Evolutionary conservation across 2,113 vertebrate genomes (phyloP), one percentile per base, ranked within the genome.

Genomic region (Acrocephalus kingi): DNA sequence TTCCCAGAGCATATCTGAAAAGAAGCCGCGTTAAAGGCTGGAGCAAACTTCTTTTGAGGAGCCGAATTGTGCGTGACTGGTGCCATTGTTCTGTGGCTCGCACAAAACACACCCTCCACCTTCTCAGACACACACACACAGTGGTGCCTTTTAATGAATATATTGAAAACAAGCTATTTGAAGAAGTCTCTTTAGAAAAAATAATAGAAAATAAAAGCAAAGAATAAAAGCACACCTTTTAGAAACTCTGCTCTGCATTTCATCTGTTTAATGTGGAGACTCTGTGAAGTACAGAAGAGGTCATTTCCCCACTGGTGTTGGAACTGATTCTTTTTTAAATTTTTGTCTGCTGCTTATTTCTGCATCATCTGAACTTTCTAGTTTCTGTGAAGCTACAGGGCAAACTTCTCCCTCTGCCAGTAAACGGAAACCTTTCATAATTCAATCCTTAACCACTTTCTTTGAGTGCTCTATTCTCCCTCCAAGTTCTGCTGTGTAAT

Each of bases 11-110:
- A 35, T 7, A 33, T 24, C n/a, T 6, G 4, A 82, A 84, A 90
- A 61, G 15, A 31, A 68, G 33, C 9, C 2, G 2, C 11, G 23
- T 35, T 62, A 54, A 54, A 71, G 23, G 27, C 43, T 59, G 20
- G n/a, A 86, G 51, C 55, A 10, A 49, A 45, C 13, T 43, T 59
- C 31, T 52, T 46, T 25, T 31, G 43, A 75, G 37, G 43, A 83
- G 20, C 1, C 35, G 61, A 37, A 51, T 31, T 17, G 23, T 0
- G 0, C 4, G 0, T 59, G 28, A 33, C 55, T 58, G 22, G 25
- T 51, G 15, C 30, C 39, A 55, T 77, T 92, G 54, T 11, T 69
- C 22, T 30, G 39, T 67, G 72, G 33, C 35, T 90, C 0, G 0
- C 55, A 51, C 23, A 86, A 86, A 90, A 71, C 48, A 20, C 9